These are phyloP conservation scores for Melanostigma gelatinosum DNA, from an alignment of 2,113 vertebrate genomes.

Conservation along the genomic window DNA sequence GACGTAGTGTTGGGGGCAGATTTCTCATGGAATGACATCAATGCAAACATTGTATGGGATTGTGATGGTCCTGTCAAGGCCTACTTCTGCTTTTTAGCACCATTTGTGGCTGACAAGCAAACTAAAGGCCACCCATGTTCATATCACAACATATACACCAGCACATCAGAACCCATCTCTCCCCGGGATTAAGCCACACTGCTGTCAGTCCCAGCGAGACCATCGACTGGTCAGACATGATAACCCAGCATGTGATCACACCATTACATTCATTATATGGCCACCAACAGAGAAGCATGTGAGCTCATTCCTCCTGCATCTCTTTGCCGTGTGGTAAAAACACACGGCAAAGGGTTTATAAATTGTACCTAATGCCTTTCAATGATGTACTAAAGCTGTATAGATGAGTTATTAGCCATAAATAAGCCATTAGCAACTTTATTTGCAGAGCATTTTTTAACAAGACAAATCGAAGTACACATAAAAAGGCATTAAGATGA, in stretches of 20 bases:
- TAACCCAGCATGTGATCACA: slow-evolving; percentile 53
- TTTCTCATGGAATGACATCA: slow-evolving; percentile 34
- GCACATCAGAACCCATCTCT: slow-evolving; percentile 58
- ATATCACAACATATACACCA: slow-evolving; percentile 43
- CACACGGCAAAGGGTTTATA: neutral
- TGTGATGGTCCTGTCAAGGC: slow-evolving; percentile 27
- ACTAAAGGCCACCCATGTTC: slow-evolving; percentile 43
- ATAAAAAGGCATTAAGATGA: slow-evolving; percentile 4
- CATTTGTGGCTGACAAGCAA: slow-evolving; percentile 39
- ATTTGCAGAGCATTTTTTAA: neutral
- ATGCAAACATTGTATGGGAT: slow-evolving; percentile 1
- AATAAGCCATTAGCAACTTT: neutral
- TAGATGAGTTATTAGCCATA: neutral
- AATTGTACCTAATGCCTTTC: neutral
- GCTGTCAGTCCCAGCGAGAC: slow-evolving; percentile 50
- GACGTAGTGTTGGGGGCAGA: slow-evolving; percentile 12
- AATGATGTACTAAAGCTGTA: slow-evolving; percentile 2
- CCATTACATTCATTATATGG: slow-evolving; percentile 33
- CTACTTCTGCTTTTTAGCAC: slow-evolving; percentile 31
- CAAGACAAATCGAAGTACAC: neutral
- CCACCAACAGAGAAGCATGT: slow-evolving; percentile 26
- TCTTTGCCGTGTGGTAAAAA: slow-evolving; percentile 13
- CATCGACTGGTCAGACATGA: slow-evolving; percentile 49
- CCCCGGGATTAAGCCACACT: slow-evolving; percentile 44
- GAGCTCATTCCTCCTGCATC: slow-evolving; percentile 26